Base-by-base conservation (phyloP, 2,888 invertebrate genomes). In the Seira musarum region DNA sequence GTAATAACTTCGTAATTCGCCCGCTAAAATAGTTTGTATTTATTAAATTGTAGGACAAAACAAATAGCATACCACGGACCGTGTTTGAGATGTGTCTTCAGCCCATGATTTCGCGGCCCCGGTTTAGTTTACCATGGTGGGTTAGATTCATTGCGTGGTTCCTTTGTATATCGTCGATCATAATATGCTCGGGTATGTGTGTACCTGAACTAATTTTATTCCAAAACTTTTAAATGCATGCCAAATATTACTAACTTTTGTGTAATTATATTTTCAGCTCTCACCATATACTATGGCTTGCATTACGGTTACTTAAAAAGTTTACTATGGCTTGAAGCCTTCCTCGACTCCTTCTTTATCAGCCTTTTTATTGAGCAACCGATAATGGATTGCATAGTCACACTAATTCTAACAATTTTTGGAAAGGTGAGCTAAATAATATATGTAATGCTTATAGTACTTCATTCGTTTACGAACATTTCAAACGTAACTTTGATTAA, bases 111-210 rank as follows among this genome's bases (percentile, higher is more conserved):
- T 8, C 13, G 6, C 40, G 40, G 6, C 19, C 25, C 15, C 2
- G 22, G 22, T n/a, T 6, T 2, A 5, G 57, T 30, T 5, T 6
- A 19, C 83, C 83, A 0, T 80, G 81, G 78, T 80, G 81, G 80
- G 80, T 73, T 22, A n/a, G 82, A 2, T 82, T 78, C 22, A 61
- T 82, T 10, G 73, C 84, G 0, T 85, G 85, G 85, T 6, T 17
- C 0, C 2, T 85, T 10, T 63, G 77, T 25, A 6, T 82, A n/a
- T n/a, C n/a, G n/a, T n/a, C n/a, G n/a, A n/a, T n/a, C n/a, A n/a
- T n/a, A n/a, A n/a, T n/a, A n/a, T n/a, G n/a, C n/a, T n/a, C n/a
- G n/a, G n/a, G n/a, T n/a, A n/a, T n/a, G n/a, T n/a, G n/a, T n/a
- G n/a, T n/a, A n/a, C n/a, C n/a, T n/a, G n/a, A n/a, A n/a, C n/a